Evolutionary conservation across 2,113 vertebrate species (phyloP).

Genomic region (Saimiri boliviensis): DNA sequence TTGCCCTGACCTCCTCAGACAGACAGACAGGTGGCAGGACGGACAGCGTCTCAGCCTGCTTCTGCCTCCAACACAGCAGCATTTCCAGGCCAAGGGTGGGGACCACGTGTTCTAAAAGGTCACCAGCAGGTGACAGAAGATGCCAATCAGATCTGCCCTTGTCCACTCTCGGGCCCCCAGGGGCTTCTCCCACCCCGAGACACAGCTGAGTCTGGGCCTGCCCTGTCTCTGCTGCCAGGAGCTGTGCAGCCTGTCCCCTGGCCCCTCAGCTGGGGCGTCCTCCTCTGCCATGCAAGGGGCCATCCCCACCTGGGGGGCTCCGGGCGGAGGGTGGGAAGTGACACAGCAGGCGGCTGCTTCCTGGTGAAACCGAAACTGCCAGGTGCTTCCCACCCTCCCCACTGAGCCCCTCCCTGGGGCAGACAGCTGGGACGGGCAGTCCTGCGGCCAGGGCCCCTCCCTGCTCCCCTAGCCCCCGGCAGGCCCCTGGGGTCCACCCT

Average conservation of each 20-base stretch:
- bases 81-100: neutral
- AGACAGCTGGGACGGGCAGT: neutral
- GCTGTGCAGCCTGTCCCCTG: neutral
- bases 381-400: conserved; percentile 59
- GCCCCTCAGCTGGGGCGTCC: neutral
- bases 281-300: neutral
- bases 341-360: conserved; percentile 24
- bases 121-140: neutral
- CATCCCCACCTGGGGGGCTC: conserved; percentile 22
- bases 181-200: neutral
- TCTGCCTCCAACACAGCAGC: neutral
- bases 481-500: neutral
- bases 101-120: neutral
- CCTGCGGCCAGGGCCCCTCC: neutral
- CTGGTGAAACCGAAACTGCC: conserved; percentile 59
- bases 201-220: neutral
- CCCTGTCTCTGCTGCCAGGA: neutral
- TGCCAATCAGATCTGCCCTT: neutral
- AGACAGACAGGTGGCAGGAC: fast-evolving
- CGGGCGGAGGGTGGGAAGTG: neutral
- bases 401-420: neutral
- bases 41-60: neutral
- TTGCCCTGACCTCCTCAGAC: fast-evolving
- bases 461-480: neutral
- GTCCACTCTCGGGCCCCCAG: fast-evolving